A percentile compares a stretch with the other conserved stretches of the same genome.
Evolutionary conservation across 1,140 invertebrate genomes (phyloP).

Genomic region (Aphis craccivora): DNA sequence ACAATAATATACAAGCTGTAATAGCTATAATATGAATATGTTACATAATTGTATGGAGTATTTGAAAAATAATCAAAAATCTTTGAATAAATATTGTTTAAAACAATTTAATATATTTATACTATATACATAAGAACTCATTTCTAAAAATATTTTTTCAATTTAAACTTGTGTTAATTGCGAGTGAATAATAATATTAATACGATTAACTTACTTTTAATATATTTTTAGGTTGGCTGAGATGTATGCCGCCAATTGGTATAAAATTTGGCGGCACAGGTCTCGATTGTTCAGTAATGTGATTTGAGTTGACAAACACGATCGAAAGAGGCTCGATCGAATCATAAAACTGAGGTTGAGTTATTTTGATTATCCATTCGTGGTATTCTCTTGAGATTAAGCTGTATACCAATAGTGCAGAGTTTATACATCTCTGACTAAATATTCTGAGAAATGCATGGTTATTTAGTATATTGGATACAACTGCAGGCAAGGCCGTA

Average conservation of each 20-base stretch:
- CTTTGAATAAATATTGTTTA: too few relatives aligned
- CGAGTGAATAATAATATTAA: too few relatives aligned
- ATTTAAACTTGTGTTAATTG: too few relatives aligned
- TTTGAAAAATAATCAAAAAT: too few relatives aligned
- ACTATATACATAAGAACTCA: too few relatives aligned
- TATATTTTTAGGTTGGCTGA: background rate
- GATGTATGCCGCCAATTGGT: background rate
- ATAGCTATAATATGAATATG: too few relatives aligned
- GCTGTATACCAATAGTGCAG: background rate
- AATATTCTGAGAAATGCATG: background rate
- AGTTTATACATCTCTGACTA: background rate
- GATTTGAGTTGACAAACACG: background rate
- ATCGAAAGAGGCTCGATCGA: background rate
- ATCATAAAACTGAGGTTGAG: background rate
- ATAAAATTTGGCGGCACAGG: background rate
- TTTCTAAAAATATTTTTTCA: too few relatives aligned
- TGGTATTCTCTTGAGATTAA: background rate
- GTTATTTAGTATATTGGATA: background rate
- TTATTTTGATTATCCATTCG: background rate
- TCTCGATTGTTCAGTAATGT: background rate
- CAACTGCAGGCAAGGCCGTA: background rate
- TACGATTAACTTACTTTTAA: background rate
- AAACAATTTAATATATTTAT: too few relatives aligned
- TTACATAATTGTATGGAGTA: too few relatives aligned
- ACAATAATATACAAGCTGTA: too few relatives aligned